These are phyloP conservation scores for Gila robusta DNA, from an alignment of 2,797 vertebrate species.

Conservation along the genomic window DNA sequence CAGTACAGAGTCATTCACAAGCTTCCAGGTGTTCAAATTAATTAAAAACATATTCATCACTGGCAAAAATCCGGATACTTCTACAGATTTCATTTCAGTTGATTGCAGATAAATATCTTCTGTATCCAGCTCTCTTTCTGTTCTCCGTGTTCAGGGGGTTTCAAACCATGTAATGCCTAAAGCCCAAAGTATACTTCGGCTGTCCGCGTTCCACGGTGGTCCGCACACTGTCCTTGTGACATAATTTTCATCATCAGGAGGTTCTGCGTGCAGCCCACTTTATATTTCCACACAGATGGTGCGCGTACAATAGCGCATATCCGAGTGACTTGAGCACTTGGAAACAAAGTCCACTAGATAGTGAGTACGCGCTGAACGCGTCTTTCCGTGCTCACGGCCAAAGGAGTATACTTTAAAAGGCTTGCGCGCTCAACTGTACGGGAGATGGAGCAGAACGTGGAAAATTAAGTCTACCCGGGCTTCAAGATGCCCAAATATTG, in stretches of 20 bases:
- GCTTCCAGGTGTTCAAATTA: neutral
- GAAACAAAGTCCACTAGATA: neutral
- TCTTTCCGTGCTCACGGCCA: neutral
- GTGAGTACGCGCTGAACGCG: neutral
- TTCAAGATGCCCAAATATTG: neutral
- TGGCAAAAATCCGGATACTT: neutral
- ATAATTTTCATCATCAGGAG: neutral
- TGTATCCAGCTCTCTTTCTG: neutral
- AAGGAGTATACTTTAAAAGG: neutral
- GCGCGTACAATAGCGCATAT: neutral
- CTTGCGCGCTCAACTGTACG: neutral
- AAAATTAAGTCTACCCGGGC: neutral
- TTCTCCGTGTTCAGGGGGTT: neutral
- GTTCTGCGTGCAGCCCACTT: neutral
- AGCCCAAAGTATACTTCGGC: neutral
- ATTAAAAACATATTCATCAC: neutral
- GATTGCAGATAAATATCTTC: neutral
- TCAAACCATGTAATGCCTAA: neutral
- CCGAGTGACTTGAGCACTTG: neutral
- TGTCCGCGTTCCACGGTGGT: too few species aligned
- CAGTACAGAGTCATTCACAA: neutral
- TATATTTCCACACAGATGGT: neutral
- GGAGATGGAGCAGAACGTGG: neutral
- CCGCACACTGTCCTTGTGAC: neutral
- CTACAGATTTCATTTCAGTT: conserved; percentile 1